Evolutionary conservation across 2,888 invertebrate genomes (phyloP), one percentile per base, ranked within the genome.

Genomic region (Brachyptera putata): DNA sequence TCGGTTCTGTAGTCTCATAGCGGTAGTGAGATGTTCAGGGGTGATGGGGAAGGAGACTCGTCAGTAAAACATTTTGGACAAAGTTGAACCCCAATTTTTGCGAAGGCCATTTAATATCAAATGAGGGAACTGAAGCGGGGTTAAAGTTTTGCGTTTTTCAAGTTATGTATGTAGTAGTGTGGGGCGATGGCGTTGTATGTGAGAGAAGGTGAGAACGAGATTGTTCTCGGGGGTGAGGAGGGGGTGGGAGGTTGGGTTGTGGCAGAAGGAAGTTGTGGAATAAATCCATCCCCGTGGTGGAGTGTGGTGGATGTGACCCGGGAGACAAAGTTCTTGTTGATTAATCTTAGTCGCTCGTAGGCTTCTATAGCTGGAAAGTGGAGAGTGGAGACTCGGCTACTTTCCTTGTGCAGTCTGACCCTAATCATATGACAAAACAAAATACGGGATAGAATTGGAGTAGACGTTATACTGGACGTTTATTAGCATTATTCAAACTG

Each of bases 221-320:
- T 46, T 46, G 46, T 46, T 46, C 46, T 46, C 46, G 22, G 22
- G 24, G 46, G 46, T 53, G 13, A 14, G 37, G 53, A 4, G 53
- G 1, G 13, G 9, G 53, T 11, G 34, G 1, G n/a, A 22, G 22
- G 13, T 41, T 39, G 56, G 30, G 43, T 22, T 41, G 46, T 25
- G 41, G 58, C 30, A 59, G 46, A 60, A 56, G 57, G 48, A 60
- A 60, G 57, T 60, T 60, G 60, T 37, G 25, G 56, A 60, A 60
- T 60, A 56, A 60, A 60, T 60, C 57, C 57, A 60, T 57, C 49
- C 57, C 49, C 53, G 53, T 53, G 53, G 50, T 60, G 43, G 53
- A 48, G 24, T 48, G 60, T 49, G 36, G 49, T 57, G 36, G 49
- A 60, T 57, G 57, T 39, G 57, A 30, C 60, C 48, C 57, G 2